phyloP scores from a whole-genome alignment of 2,888 invertebrate species.

The Dysmachus trigonus region DNA sequence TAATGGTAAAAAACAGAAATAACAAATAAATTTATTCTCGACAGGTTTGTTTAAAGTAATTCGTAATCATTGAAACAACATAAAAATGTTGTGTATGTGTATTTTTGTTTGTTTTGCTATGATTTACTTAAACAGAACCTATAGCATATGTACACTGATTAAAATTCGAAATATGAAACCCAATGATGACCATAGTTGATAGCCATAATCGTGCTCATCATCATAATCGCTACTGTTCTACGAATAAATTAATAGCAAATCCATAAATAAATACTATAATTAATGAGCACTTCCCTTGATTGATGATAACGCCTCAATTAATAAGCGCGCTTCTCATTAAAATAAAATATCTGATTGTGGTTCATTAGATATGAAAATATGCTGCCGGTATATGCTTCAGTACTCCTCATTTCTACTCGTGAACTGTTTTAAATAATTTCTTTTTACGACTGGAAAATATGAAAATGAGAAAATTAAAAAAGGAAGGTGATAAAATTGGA shows the following conservation, averaged over 20 bases:
- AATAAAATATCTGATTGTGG: constrained; percentile 11
- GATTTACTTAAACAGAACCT: background rate
- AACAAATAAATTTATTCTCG: background rate
- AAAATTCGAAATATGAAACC: background rate
- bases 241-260: background rate
- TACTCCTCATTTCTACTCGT: background rate
- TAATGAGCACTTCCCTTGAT: constrained; percentile 10
- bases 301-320: constrained; percentile 13
- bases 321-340: background rate
- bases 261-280: constrained; percentile 9
- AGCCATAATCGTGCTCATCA: background rate
- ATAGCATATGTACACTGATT: background rate
- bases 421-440: background rate
- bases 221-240: background rate
- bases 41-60: background rate
- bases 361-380: constrained; percentile 25
- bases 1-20: background rate
- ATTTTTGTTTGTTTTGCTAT: background rate
- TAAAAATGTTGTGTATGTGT: background rate
- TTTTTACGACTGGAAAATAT: background rate
- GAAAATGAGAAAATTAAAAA: background rate
- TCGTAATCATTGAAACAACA: background rate
- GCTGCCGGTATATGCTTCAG: background rate
- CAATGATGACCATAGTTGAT: background rate
- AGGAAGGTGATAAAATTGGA: no score